These are phyloP conservation scores for Periparus ater DNA, from an alignment of 2,797 vertebrate species.

Conservation along the genomic window DNA sequence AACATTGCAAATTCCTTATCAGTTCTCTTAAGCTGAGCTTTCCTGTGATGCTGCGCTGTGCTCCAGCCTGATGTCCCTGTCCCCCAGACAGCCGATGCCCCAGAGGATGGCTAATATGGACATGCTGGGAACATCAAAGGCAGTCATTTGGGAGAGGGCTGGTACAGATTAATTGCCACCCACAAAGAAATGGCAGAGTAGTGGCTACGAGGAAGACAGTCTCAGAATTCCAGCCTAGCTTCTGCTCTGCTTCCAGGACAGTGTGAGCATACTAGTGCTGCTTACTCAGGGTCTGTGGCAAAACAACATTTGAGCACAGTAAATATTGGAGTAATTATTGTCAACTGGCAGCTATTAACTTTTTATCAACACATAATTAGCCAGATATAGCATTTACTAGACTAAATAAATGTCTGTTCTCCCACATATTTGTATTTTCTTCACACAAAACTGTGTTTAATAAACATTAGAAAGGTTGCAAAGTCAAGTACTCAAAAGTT, in stretches of 20 bases:
- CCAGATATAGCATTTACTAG: constrained; percentile 45
- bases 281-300: constrained; percentile 18
- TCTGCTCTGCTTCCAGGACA: constrained; percentile 9
- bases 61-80: background rate
- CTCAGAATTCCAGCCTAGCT: background rate
- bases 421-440: constrained; percentile 47
- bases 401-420: constrained; percentile 57
- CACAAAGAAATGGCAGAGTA: constrained; percentile 3
- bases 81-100: background rate
- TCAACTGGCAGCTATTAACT: constrained; percentile 58
- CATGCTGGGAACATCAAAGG: constrained; percentile 25
- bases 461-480: background rate
- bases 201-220: background rate
- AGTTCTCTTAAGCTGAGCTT: background rate
- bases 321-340: constrained; percentile 49
- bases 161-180: constrained; percentile 44
- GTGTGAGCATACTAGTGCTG: background rate
- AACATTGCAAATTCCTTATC: constrained; percentile 17
- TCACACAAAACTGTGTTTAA: constrained; percentile 36
- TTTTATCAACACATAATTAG: constrained; percentile 63
- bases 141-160: constrained; percentile 27
- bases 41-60: background rate
- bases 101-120: background rate
- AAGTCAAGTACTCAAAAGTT: constrained; percentile 11
- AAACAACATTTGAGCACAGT: constrained; percentile 21